phyloP scores from a whole-genome alignment of 1,140 invertebrate species.

The Drosophila parvula region DNA sequence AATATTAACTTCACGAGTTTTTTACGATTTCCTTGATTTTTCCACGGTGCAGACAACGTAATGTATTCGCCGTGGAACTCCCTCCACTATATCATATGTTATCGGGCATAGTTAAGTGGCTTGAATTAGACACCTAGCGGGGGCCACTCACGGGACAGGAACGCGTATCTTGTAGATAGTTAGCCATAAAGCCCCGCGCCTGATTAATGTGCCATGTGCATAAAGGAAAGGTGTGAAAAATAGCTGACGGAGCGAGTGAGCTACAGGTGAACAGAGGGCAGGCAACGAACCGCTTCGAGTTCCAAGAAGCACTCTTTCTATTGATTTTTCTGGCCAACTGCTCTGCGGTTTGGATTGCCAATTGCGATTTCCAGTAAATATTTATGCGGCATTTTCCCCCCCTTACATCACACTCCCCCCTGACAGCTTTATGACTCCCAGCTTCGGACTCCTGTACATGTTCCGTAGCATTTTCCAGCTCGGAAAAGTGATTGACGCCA shows the following conservation, averaged over 20 bases:
- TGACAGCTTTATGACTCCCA: constrained; percentile 44
- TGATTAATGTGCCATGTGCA: constrained; percentile 53
- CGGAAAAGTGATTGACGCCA: constrained; percentile 53
- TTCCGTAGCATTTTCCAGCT: constrained; percentile 22
- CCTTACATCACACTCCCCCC: constrained; percentile 1
- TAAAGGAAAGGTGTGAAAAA: constrained; percentile 53
- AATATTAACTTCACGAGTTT: no score
- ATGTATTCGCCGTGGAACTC: constrained; percentile 29
- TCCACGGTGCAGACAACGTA: not conserved
- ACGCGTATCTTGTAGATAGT: constrained; percentile 40
- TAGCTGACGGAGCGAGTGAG: not conserved
- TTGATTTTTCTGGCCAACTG: constrained; percentile 44
- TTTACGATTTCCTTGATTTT: not conserved
- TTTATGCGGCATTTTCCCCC: constrained; percentile 39
- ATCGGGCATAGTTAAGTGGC: constrained; percentile 27
- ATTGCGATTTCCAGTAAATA: constrained; percentile 41
- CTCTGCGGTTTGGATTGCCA: constrained; percentile 9
- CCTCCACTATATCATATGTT: not conserved
- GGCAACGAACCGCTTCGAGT: constrained; percentile 4
- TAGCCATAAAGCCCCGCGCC: constrained; percentile 36
- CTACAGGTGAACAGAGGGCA: constrained; percentile 4
- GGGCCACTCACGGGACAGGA: constrained; percentile 8
- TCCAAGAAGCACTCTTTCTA: constrained; percentile 36
- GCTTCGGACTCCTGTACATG: constrained; percentile 7
- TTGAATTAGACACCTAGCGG: constrained; percentile 42